Conservation (phyloP, 2,888 invertebrate species). For the Ferrisia virgata region DNA sequence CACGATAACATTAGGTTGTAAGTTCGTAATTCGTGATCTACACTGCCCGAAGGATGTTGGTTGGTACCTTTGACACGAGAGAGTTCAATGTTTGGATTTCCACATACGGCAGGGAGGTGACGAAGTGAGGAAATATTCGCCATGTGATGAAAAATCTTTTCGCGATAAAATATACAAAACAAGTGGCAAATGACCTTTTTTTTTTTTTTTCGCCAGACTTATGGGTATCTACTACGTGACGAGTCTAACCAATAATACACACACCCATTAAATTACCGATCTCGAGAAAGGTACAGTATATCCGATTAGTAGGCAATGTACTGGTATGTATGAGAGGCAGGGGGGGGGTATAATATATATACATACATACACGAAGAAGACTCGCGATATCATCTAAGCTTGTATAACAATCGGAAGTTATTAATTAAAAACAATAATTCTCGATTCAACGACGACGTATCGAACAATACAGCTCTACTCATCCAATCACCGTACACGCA, state of each 20-base stretch:
- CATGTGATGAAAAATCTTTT: no score
- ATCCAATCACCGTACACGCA: conserved; percentile 17
- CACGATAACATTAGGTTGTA: no score
- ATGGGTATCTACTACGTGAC: background rate
- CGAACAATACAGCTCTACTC: background rate
- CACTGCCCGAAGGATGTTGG: no score
- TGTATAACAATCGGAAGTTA: conserved; percentile 27
- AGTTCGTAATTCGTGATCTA: no score
- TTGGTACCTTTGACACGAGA: no score
- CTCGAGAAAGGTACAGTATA: background rate
- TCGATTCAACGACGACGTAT: background rate
- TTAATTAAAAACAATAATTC: conserved; percentile 32
- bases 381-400: background rate
- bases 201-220: no score
- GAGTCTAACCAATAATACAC: background rate
- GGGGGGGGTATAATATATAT: no score
- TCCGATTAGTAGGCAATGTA: background rate
- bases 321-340: no score
- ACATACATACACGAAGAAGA: background rate
- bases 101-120: no score
- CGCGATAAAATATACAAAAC: background rate
- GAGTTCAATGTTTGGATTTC: no score
- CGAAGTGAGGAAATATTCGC: no score
- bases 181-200: background rate
- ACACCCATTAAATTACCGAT: background rate